These are phyloP conservation scores for Acronicta psi DNA, from an alignment of 2,888 invertebrate genomes.

Conservation along the genomic window DNA sequence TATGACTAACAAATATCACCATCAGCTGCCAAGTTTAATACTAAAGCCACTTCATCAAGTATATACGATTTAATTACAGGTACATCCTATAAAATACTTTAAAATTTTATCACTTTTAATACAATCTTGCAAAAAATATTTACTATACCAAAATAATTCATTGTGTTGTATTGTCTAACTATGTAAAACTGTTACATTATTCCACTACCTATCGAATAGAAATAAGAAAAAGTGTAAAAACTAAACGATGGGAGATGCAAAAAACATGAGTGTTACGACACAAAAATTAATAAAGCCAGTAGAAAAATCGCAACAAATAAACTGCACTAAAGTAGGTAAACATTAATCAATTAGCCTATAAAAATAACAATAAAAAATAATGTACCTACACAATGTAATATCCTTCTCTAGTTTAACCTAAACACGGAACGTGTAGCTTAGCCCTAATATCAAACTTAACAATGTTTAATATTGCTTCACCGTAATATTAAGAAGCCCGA, in stretches of 20 bases:
- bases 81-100: slow-evolving; percentile 55
- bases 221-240: slow-evolving; percentile 3
- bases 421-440: slow-evolving; percentile 64
- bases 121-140: slow-evolving; percentile 35
- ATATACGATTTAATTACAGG: slow-evolving; percentile 43
- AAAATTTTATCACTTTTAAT: slow-evolving; percentile 46
- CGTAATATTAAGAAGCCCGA: slow-evolving; percentile 65
- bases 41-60: slow-evolving; percentile 44
- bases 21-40: slow-evolving; percentile 47
- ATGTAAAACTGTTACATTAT: slow-evolving; percentile 19
- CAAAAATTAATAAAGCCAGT: slow-evolving; percentile 40
- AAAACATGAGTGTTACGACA: slow-evolving; percentile 30
- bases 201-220: neutral
- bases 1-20: slow-evolving; percentile 57
- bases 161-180: slow-evolving; percentile 38
- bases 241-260: slow-evolving; percentile 19
- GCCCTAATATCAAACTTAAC: slow-evolving; percentile 82
- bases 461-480: slow-evolving; percentile 78
- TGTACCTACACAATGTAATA: slow-evolving; percentile 56
- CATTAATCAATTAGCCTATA: slow-evolving; percentile 50
- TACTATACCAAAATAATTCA: slow-evolving; percentile 37
- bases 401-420: slow-evolving; percentile 56
- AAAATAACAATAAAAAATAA: slow-evolving; percentile 57
- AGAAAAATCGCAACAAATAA: slow-evolving; percentile 46
- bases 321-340: slow-evolving; percentile 42